Percentiles rank a stretch among this genome's conserved stretches.
phyloP scores from a whole-genome alignment of 2,113 vertebrate genomes.

The Chaetodon trifascialis region DNA sequence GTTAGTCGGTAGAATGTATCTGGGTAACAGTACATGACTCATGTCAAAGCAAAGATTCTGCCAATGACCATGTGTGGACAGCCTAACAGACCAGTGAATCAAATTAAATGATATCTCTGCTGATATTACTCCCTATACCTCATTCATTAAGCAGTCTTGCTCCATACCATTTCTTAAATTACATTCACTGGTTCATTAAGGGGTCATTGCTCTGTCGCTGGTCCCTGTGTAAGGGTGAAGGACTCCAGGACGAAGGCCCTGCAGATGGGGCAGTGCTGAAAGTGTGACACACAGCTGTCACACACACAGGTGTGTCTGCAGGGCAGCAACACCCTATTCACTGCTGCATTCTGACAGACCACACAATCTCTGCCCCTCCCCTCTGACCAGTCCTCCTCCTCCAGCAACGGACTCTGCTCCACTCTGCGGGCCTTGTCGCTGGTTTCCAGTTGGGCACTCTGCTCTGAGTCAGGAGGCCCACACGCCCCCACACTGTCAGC shows the following conservation, averaged over 20 bases:
- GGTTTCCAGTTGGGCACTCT: neutral
- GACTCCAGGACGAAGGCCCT: conserved; percentile 92
- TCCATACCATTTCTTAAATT: neutral
- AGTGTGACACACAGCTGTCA: conserved; percentile 87
- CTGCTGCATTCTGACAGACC: conserved; percentile 91
- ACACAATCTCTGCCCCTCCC: conserved; percentile 90
- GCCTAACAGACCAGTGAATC: too few species aligned
- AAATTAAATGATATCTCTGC: too few species aligned
- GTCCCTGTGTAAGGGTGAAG: conserved; percentile 83
- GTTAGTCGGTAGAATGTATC: too few species aligned
- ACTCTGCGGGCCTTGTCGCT: neutral
- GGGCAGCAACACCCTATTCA: conserved; percentile 94
- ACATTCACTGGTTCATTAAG: neutral
- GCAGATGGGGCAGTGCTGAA: conserved; percentile 97
- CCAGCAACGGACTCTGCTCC: conserved; percentile 53
- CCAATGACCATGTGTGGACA: too few species aligned
- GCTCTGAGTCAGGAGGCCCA: neutral
- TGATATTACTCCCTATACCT: too few species aligned
- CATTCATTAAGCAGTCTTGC: too few species aligned
- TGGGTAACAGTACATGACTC: too few species aligned
- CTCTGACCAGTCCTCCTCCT: conserved; percentile 79
- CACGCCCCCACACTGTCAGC: conserved; percentile 77
- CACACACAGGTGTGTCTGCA: conserved; percentile 96
- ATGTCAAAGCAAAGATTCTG: too few species aligned
- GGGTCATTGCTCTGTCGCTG: neutral